Conservation (phyloP, 53 echinoderm and acorn worm genomes). For the Actinopyga echinites region DNA sequence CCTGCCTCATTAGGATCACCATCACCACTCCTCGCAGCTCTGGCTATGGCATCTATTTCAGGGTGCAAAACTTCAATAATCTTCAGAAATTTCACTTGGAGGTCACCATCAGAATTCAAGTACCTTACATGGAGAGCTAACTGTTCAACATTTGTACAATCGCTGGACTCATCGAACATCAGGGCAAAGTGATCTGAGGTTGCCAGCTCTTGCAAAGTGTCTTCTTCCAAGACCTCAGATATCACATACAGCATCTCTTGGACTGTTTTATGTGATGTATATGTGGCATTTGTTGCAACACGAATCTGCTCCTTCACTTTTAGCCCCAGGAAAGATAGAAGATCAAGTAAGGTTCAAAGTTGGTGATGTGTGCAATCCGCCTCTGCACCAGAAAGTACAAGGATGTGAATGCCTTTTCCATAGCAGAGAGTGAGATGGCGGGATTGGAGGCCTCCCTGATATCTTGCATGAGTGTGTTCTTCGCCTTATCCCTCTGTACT, state of each 20-base stretch:
- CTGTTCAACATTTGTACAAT: constrained; percentile 45
- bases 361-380: constrained; percentile 58
- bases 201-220: constrained; percentile 23
- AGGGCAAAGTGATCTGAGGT: constrained; percentile 47
- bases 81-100: constrained; percentile 44
- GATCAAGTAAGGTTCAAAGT: constrained; percentile 58
- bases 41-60: constrained; percentile 23
- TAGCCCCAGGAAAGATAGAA: constrained; percentile 52
- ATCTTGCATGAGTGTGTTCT: constrained; percentile 34
- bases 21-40: constrained; percentile 37
- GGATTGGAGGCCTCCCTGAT: constrained; percentile 39
- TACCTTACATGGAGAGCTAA: constrained; percentile 38
- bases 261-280: constrained; percentile 45
- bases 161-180: constrained; percentile 56
- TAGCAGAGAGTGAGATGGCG: constrained; percentile 43
- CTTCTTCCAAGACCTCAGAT: constrained; percentile 40
- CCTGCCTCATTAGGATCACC: constrained; percentile 29
- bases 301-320: constrained; percentile 48
- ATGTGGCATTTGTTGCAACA: constrained; percentile 59
- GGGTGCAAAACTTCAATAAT: constrained; percentile 51
- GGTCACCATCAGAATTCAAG: constrained; percentile 37
- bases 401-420: constrained; percentile 43
- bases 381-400: constrained; percentile 52
- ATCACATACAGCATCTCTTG: constrained; percentile 60
- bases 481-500: constrained; percentile 5